A percentile compares a stretch with the other conserved stretches of the same genome.
Conservation (phyloP, 53 echinoderm and acorn worm species). For the Mesocentrotus franciscanus region DNA sequence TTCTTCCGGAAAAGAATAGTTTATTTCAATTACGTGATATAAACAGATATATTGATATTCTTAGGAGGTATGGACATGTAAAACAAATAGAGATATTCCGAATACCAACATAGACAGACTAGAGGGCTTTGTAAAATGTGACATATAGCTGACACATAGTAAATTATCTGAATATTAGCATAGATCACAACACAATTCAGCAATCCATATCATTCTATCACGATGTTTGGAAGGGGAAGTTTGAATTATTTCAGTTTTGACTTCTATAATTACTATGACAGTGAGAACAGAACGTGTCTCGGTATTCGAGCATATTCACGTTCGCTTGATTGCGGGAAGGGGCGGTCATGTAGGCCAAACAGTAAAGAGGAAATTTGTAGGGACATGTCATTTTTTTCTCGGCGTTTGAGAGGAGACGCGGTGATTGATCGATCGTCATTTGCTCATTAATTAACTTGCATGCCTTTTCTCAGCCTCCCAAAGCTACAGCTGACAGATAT, state of each 20-base stretch:
- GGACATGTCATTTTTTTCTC: not conserved
- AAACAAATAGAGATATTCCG: not conserved
- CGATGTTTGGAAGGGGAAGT: not conserved
- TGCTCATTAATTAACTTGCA: conserved; percentile 31
- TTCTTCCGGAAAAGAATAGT: not conserved
- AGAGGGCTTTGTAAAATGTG: no score
- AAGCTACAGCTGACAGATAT: not conserved
- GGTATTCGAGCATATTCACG: not conserved
- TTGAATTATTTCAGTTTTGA: not conserved
- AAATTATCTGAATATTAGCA: no score
- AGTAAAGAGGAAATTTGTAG: not conserved
- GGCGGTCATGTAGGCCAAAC: not conserved
- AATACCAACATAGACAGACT: not conserved
- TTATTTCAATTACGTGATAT: not conserved
- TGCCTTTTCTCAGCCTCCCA: not conserved
- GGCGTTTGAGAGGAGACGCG: not conserved
- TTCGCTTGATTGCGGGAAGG: not conserved
- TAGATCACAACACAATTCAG: no score
- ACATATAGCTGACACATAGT: no score
- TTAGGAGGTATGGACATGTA: not conserved
- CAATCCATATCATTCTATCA: no score
- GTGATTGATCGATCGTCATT: not conserved
- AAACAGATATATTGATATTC: not conserved
- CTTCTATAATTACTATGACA: not conserved
- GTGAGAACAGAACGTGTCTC: not conserved